A percentile compares a stretch with the other conserved stretches of the same genome.
Evolutionary conservation across 2,888 invertebrate species (phyloP).

Genomic region (Portevinia maculata): DNA sequence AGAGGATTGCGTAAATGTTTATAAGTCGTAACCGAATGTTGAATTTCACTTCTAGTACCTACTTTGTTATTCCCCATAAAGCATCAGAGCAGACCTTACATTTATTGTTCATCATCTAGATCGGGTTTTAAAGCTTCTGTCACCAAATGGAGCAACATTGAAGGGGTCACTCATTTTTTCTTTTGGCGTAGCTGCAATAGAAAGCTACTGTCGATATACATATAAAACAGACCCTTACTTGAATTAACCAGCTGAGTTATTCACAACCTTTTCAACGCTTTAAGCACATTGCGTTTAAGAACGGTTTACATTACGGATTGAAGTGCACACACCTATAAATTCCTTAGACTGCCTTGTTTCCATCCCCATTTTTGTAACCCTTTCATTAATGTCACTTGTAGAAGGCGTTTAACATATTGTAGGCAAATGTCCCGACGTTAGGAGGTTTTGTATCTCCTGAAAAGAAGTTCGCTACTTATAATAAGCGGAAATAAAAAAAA

Average conservation of each 20-base stretch:
- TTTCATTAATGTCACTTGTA: constrained; percentile 17
- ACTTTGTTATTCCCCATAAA: no score
- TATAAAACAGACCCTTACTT: no score
- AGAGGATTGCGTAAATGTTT: no score
- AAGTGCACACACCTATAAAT: constrained; percentile 1
- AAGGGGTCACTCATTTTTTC: no score
- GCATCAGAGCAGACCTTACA: no score
- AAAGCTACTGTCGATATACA: no score
- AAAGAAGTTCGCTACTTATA: constrained; percentile 25
- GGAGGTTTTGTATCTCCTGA: constrained; percentile 20
- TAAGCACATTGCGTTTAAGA: constrained; percentile 5
- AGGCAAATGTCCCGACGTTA: constrained; percentile 13
- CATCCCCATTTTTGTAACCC: not conserved
- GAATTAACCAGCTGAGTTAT: constrained; percentile 26
- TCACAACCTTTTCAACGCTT: constrained; percentile 16
- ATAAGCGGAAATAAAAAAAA: constrained; percentile 34
- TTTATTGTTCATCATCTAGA: no score
- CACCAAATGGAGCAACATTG: no score
- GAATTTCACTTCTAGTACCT: no score
- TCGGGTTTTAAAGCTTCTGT: no score
- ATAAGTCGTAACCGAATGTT: no score
- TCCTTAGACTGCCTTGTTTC: not conserved
- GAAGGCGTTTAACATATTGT: constrained; percentile 8
- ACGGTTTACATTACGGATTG: not conserved
- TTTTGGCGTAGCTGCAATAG: no score